Evolutionary conservation across 2,797 vertebrate genomes (phyloP).

Genomic region (Capromys pilorides): DNA sequence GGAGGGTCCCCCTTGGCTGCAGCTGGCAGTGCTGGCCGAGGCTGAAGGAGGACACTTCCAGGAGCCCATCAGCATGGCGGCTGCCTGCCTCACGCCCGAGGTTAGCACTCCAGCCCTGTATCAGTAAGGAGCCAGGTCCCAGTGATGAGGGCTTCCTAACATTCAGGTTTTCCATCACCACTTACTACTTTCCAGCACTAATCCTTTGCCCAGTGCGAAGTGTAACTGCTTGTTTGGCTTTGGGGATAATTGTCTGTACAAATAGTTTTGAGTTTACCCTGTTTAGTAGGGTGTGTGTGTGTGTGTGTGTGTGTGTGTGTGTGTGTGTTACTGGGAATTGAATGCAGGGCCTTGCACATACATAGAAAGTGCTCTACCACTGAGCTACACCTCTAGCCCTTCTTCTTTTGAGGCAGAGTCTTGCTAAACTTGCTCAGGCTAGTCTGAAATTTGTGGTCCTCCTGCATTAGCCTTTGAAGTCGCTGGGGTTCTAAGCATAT

Average conservation of each 20-base stretch:
- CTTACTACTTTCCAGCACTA: constrained; percentile 34
- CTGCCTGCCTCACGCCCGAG: background rate
- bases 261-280: background rate
- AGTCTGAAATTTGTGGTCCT: background rate
- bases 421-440: background rate
- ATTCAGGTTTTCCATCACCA: background rate
- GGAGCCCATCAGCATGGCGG: background rate
- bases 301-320: too few species aligned
- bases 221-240: background rate
- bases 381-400: background rate
- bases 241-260: background rate
- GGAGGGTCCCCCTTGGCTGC: background rate
- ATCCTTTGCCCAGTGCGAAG: constrained; percentile 38
- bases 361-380: background rate
- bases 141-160: background rate
- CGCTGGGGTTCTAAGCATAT: background rate
- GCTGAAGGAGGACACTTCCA: background rate
- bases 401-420: background rate
- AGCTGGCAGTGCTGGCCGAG: background rate
- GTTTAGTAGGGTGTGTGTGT: background rate
- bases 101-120: background rate
- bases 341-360: background rate
- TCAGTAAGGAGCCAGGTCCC: constrained; percentile 18
- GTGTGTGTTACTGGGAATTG: background rate
- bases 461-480: background rate